phyloP scores from a whole-genome alignment of 2,888 invertebrate species.

The Argyresthia goedartella region DNA sequence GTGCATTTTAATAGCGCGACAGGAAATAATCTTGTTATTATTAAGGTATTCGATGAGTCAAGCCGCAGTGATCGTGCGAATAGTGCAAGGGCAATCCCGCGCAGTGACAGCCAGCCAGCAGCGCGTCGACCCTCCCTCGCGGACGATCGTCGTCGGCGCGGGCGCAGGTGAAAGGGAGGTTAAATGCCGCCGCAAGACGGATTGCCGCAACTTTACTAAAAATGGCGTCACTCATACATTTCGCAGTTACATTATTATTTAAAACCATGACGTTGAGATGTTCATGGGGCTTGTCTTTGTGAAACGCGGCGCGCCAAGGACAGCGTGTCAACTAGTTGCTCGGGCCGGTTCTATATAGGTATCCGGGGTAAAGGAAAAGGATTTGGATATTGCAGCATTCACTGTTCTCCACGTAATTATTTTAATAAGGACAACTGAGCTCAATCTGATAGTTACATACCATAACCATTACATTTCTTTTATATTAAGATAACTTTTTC shows the following conservation, averaged over 20 bases:
- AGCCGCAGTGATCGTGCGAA: conserved; percentile 2
- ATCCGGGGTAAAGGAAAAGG: too few relatives aligned
- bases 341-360: too few relatives aligned
- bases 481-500: too few relatives aligned
- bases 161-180: conserved; percentile 60
- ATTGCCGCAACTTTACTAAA: conserved; percentile 63
- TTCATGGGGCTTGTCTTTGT: conserved; percentile 19
- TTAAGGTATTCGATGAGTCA: background rate
- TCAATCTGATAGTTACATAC: too few relatives aligned
- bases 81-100: conserved; percentile 10
- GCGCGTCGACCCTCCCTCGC: conserved; percentile 35
- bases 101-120: conserved; percentile 32
- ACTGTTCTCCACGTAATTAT: too few relatives aligned
- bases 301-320: conserved; percentile 22
- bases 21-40: background rate
- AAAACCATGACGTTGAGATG: conserved; percentile 31
- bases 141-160: conserved; percentile 23
- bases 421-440: too few relatives aligned
- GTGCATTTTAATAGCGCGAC: background rate
- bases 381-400: too few relatives aligned
- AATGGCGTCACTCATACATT: conserved; percentile 64
- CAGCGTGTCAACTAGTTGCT: conserved; percentile 10
- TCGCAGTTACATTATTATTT: conserved; percentile 48
- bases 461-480: too few relatives aligned
- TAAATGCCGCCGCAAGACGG: conserved; percentile 46